Conservation (phyloP, 2,113 vertebrate species). For the Pachyramphus minor region DNA sequence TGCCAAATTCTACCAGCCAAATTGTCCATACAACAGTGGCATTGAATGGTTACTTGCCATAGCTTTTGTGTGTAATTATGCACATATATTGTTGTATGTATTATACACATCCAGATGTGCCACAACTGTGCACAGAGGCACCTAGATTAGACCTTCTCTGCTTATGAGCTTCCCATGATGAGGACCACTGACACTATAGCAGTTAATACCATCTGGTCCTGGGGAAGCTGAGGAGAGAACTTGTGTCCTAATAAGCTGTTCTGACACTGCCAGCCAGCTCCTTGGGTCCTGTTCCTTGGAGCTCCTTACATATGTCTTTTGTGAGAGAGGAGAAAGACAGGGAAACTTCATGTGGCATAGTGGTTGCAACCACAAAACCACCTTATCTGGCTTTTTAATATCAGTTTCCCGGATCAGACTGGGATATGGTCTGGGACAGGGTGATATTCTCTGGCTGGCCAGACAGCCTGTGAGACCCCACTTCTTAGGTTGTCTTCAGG, state of each 20-base stretch:
- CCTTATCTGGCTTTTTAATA: neutral
- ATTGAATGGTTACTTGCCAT: neutral
- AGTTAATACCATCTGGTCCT: neutral
- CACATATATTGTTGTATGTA: no score
- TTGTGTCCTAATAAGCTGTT: neutral
- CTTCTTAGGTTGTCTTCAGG: neutral
- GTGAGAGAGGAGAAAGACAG: neutral
- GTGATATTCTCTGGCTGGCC: neutral
- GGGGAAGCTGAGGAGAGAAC: neutral
- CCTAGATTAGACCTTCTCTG: neutral
- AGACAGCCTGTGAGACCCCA: neutral
- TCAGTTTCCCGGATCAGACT: neutral
- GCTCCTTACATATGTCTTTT: rapidly evolving
- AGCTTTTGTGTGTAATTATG: neutral
- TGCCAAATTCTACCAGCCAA: neutral
- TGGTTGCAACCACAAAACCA: neutral
- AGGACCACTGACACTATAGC: neutral
- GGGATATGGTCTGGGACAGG: neutral
- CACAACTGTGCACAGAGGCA: neutral
- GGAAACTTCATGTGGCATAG: neutral
- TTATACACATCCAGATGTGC: neutral
- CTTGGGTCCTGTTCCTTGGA: neutral
- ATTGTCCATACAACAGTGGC: neutral
- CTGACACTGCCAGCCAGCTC: neutral
- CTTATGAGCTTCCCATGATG: neutral